phyloP scores from a whole-genome alignment of 37 sponge, comb jelly and placozoan species.

The Sycon ciliatum region DNA sequence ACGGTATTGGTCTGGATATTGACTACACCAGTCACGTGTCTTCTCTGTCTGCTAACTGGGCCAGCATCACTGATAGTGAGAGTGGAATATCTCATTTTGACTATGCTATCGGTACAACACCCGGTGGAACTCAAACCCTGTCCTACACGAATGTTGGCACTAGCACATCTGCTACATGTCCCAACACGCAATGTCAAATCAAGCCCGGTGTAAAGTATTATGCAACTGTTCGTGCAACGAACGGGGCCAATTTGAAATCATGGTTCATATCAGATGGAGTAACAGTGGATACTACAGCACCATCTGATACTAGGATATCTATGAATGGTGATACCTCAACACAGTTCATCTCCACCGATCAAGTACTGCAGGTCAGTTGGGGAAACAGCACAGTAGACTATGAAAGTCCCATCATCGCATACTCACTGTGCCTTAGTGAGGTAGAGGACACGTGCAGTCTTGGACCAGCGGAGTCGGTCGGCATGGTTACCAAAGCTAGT shows the following conservation, averaged over 20 bases:
- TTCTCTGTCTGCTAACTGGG: constrained; percentile 40
- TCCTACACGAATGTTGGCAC: constrained; percentile 29
- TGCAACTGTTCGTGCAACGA: constrained; percentile 50
- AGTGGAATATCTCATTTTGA: constrained; percentile 34
- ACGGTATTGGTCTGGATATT: constrained; percentile 37
- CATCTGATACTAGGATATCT: too few species aligned
- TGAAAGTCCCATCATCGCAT: too few species aligned
- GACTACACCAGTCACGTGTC: constrained; percentile 42
- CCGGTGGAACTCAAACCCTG: constrained; percentile 45
- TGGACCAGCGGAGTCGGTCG: too few species aligned
- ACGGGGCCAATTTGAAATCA: constrained; percentile 26
- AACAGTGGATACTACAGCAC: constrained; percentile 44
- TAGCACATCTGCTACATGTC: neutral
- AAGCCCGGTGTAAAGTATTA: constrained; percentile 43
- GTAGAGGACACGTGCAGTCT: too few species aligned
- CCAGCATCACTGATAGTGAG: constrained; percentile 29
- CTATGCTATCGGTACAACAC: constrained; percentile 53
- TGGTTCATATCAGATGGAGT: constrained; percentile 57
- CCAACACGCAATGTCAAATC: constrained; percentile 17
- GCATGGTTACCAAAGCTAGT: too few species aligned
- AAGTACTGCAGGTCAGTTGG: too few species aligned
- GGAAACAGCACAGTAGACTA: too few species aligned
- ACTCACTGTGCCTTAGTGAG: too few species aligned
- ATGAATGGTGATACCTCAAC: too few species aligned
- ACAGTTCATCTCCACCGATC: too few species aligned